phyloP scores from a whole-genome alignment of 2,113 vertebrate species.

The Megaceryle maxima region DNA sequence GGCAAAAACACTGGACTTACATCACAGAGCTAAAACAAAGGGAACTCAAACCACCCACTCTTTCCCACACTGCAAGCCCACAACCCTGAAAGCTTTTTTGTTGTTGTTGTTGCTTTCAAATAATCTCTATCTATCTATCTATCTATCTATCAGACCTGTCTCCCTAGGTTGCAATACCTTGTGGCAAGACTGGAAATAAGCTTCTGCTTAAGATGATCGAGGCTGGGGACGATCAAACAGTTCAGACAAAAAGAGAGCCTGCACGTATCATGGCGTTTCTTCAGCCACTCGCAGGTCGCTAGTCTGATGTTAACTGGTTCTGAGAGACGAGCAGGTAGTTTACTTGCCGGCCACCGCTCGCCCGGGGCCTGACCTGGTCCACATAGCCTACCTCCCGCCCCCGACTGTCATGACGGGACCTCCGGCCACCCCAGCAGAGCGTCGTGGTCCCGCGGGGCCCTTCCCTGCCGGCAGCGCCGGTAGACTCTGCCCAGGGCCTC shows the following conservation, averaged over 20 bases:
- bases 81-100: neutral
- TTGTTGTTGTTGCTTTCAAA: neutral
- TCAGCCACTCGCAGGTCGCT: neutral
- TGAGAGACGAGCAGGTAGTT: neutral
- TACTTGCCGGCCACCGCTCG: too few species aligned
- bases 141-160: too few species aligned
- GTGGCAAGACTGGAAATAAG: neutral
- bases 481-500: neutral
- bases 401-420: neutral
- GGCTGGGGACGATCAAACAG: neutral
- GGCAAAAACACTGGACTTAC: neutral
- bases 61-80: neutral
- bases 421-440: neutral
- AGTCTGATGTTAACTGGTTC: fast-evolving
- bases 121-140: too few species aligned
- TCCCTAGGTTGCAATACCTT: neutral
- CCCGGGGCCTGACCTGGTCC: neutral
- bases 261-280: neutral
- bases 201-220: neutral
- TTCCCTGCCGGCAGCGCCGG: neutral
- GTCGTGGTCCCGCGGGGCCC: neutral
- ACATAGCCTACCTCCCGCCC: fast-evolving
- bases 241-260: neutral
- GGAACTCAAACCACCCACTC: neutral
- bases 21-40: neutral